Evolutionary conservation across 2,797 vertebrate genomes (phyloP), one percentile per base, ranked within the genome.

Genomic region (Crenuchus spilurus): DNA sequence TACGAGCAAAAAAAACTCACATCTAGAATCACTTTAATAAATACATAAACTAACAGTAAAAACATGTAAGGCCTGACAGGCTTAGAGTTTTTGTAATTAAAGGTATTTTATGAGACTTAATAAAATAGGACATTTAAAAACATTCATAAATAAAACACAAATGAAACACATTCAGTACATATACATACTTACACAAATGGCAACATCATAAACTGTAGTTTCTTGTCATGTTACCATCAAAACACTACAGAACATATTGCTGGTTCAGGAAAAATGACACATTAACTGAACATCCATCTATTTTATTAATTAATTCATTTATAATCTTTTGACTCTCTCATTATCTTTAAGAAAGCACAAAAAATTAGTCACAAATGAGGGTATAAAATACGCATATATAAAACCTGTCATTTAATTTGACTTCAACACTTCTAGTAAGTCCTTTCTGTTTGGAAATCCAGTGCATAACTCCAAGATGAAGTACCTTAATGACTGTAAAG

Each of bases 71-170:
- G 41, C 13, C 44, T 48, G n/a, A n/a, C n/a, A n/a, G n/a, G n/a
- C n/a, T n/a, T n/a, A n/a, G n/a, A n/a, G n/a, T n/a, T n/a, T n/a
- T n/a, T n/a, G n/a, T n/a, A n/a, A n/a, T n/a, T n/a, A n/a, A n/a
- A n/a, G n/a, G n/a, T n/a, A n/a, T n/a, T n/a, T n/a, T n/a, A n/a
- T n/a, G n/a, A n/a, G n/a, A n/a, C n/a, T n/a, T n/a, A n/a, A 4
- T 18, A 57, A 3, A 7, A 3, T 14, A 57, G 1, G 30, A 16
- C 24, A 35, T 3, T 16, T 51, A 39, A 68, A 74, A 74, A 66
- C 22, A 46, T 65, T 65, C 55, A 46, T 73, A 39, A 73, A 74
- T 55, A 70, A 33, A 35, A 52, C 14, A 33, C 13, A 69, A 39
- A 30, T 4, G n/a, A n/a, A n/a, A n/a, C 44, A 62, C 10, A 8